Conservation (phyloP, 1,140 invertebrate genomes). For the Aricia agestis region DNA sequence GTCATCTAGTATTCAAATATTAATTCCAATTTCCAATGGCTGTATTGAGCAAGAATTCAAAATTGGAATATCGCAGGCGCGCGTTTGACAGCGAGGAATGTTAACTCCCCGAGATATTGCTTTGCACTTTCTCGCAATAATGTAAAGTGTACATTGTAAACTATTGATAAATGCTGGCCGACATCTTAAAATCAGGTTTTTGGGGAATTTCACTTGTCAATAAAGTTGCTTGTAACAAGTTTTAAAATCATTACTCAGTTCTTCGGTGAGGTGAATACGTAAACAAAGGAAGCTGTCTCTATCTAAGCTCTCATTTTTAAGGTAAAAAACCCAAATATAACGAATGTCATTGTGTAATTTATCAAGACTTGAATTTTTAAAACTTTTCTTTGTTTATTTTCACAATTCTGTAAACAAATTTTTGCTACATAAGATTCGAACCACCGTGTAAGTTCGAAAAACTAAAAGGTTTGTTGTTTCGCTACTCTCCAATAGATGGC, state of each 20-base stretch:
- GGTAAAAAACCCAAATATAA: too few species aligned
- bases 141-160: too few species aligned
- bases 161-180: too few species aligned
- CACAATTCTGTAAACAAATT: background rate
- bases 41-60: background rate
- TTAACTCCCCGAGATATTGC: background rate
- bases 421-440: background rate
- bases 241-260: too few species aligned
- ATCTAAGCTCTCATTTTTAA: too few species aligned
- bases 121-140: background rate
- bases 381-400: background rate
- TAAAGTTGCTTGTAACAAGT: too few species aligned
- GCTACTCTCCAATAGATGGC: constrained; percentile 33
- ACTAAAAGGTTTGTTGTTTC: background rate
- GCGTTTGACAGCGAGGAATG: constrained; percentile 4
- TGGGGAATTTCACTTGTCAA: too few species aligned
- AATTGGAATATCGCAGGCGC: background rate
- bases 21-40: background rate
- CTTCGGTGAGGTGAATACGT: too few species aligned
- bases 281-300: background rate
- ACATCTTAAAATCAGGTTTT: too few species aligned
- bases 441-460: constrained; percentile 1
- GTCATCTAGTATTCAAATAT: background rate
- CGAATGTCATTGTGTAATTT: background rate
- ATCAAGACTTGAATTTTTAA: background rate